Base-by-base conservation (phyloP, 2,888 invertebrate species). In the Falcaria lacertinaria region DNA sequence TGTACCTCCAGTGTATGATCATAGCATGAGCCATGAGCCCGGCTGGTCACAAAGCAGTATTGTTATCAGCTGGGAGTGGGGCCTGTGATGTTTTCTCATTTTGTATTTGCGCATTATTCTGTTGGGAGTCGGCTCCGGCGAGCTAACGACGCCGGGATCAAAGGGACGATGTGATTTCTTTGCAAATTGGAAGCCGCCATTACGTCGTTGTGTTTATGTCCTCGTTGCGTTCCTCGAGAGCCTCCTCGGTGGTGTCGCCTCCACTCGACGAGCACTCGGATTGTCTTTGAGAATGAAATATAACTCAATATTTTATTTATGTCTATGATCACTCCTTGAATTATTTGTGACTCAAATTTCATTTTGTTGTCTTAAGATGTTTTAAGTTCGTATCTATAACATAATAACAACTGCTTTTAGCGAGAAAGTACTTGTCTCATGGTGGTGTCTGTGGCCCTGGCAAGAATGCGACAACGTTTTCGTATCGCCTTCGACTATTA, bases 91-190 rank as follows among this genome's bases (percentile, higher is more conserved):
- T 80, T 75, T 75, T 74, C 79, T 70, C 73, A 80, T 80, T 80
- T 75, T 64, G 60, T 62, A 80, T 86, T 85, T 84, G 75, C 86
- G 82, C 76, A 84, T 84, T 84, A 85, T 76, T 83, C 73, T 73
- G 78, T 80, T 72, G 64, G 33, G 50, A 43, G 44, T 25, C 39
- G 33, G 22, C 25, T 32, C 32, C 17, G 22, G 34, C 44, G 56
- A 54, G 45, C 51, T 72, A 72, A 71, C 67, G 74, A 68, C 50
- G 49, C 47, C 44, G 48, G 54, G 60, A 60, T 73, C 74, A 74
- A 74, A 74, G 62, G 58, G 55, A 71, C 3, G 74, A 74, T 69
- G 69, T 70, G 65, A 69, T 71, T 60, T 60, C 77, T 77, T 75
- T 79, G 74, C 64, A 68, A 74, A 81, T 79, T 79, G 80, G 74